phyloP scores from a whole-genome alignment of 37 sponge, comb jelly and placozoan species.

The Ephydatia muelleri region DNA sequence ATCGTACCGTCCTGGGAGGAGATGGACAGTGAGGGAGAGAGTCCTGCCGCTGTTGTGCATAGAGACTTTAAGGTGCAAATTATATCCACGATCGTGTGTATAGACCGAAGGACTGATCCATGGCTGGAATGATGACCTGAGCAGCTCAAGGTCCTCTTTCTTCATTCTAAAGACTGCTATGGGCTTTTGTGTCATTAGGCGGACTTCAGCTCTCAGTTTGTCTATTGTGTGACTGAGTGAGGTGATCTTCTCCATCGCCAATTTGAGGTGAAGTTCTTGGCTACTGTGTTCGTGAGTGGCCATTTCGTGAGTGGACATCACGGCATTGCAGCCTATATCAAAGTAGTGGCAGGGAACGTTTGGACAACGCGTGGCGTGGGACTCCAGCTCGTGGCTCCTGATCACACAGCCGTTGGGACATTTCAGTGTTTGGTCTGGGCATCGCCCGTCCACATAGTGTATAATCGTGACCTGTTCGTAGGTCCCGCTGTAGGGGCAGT shows the following conservation, averaged over 20 bases:
- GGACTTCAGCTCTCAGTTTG: not conserved
- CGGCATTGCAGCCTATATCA: constrained; percentile 16
- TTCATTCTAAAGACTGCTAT: not conserved
- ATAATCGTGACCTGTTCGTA: constrained; percentile 14
- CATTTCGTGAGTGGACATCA: constrained; percentile 3
- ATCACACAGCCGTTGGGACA: constrained; percentile 29
- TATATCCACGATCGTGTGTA: not conserved
- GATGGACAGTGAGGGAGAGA: not conserved
- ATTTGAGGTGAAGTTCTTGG: not conserved
- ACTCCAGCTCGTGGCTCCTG: constrained; percentile 12
- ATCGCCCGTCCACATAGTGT: constrained; percentile 9
- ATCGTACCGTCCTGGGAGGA: not conserved
- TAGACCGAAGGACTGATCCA: not conserved
- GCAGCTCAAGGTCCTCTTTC: not conserved
- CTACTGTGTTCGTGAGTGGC: constrained; percentile 12
- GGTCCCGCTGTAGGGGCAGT: constrained; percentile 28
- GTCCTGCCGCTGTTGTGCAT: not conserved
- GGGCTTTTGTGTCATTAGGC: not conserved
- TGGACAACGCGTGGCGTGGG: not conserved
- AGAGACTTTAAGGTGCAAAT: not conserved
- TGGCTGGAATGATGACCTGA: not conserved
- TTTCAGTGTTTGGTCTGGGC: constrained; percentile 6
- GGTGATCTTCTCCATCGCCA: constrained; percentile 2
- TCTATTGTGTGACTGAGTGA: not conserved
- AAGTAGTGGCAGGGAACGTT: constrained; percentile 21